Conservation (phyloP, 2,888 invertebrate genomes). For the Homarus gammarus region DNA sequence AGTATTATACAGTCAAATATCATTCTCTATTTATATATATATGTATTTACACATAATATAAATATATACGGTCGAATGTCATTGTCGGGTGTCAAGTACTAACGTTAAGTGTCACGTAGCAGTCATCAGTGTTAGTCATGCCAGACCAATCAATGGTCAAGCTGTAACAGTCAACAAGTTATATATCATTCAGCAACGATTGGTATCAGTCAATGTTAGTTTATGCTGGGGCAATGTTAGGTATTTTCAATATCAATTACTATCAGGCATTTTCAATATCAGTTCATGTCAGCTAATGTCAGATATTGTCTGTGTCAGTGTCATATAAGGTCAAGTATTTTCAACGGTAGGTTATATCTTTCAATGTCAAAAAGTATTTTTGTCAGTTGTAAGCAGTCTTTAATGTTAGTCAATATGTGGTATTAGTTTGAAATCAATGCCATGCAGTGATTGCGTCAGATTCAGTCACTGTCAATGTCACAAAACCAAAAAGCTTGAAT, state of each 20-base stretch:
- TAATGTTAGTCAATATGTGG: too few species aligned
- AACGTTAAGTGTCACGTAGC: too few species aligned
- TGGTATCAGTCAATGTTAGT: not conserved
- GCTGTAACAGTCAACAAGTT: too few species aligned
- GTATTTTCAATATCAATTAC: not conserved
- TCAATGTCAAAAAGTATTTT: too few species aligned
- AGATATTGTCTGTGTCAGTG: not conserved
- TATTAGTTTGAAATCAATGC: too few species aligned
- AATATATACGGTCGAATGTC: not conserved
- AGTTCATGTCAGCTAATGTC: not conserved
- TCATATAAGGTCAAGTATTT: too few species aligned
- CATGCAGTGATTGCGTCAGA: too few species aligned
- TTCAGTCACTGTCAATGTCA: too few species aligned
- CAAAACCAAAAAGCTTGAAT: too few species aligned
- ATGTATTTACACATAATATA: slow-evolving; percentile 3
- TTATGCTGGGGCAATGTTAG: not conserved
- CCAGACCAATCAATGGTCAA: too few species aligned
- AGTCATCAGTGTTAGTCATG: not conserved
- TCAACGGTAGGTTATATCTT: too few species aligned
- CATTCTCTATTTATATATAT: slow-evolving; percentile 16
- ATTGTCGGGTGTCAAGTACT: not conserved
- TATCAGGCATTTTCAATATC: not conserved
- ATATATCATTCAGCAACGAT: not conserved
- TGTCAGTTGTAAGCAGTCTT: too few species aligned
- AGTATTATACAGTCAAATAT: slow-evolving; percentile 36